Percentiles rank a stretch among this genome's conserved stretches.
Conservation (phyloP, 53 echinoderm and acorn worm species). For the Antedon mediterranea region DNA sequence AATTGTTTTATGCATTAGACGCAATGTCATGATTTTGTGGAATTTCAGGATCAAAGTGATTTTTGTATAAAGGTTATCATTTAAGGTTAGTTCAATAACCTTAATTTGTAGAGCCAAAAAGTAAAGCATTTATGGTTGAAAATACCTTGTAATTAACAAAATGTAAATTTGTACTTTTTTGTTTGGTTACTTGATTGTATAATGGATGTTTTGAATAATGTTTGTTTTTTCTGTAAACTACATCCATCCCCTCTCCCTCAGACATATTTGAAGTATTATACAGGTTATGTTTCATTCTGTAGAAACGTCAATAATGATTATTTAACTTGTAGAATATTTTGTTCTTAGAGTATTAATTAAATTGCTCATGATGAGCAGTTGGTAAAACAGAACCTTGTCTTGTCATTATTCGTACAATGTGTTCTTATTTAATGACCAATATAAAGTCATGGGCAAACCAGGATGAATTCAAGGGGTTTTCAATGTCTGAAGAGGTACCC, state of each 20-base stretch:
- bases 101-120: background rate
- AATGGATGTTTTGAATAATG: background rate
- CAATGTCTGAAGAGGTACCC: too few relatives aligned
- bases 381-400: background rate
- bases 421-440: too few relatives aligned
- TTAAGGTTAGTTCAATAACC: background rate
- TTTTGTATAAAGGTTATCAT: background rate
- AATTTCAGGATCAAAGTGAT: background rate
- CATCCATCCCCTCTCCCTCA: background rate
- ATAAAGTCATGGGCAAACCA: too few relatives aligned
- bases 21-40: background rate
- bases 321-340: constrained; percentile 1
- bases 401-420: background rate
- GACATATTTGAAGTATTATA: background rate
- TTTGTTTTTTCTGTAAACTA: background rate
- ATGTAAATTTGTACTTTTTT: too few relatives aligned
- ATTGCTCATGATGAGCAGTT: background rate
- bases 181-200: background rate
- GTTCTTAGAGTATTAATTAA: background rate
- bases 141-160: background rate
- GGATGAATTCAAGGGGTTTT: too few relatives aligned
- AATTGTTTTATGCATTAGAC: background rate
- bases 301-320: background rate
- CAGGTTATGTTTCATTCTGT: background rate
- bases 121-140: background rate